phyloP scores from a whole-genome alignment of 2,797 vertebrate species.

The Zalophus californianus region DNA sequence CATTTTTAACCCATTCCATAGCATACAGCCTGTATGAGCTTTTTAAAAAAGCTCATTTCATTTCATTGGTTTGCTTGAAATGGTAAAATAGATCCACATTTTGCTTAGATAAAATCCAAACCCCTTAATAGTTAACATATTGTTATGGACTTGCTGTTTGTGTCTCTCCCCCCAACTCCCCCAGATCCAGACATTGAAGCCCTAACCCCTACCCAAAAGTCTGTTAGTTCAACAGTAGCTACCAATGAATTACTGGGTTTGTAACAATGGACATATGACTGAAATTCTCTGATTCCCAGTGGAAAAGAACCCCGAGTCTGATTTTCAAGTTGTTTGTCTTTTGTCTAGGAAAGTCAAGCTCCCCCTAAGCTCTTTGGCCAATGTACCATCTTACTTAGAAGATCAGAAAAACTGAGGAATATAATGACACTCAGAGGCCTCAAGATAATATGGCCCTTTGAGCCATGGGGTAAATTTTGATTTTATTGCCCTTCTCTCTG shows the following conservation, averaged over 20 bases:
- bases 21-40: not conserved
- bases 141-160: not conserved
- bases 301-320: not conserved
- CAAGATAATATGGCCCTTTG: not conserved
- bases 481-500: conserved; percentile 29
- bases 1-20: not conserved
- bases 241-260: not conserved
- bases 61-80: not conserved
- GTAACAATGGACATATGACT: not conserved
- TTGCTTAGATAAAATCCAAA: not conserved
- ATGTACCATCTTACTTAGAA: not conserved
- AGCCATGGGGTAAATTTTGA: not conserved
- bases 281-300: not conserved
- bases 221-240: not conserved
- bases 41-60: too few species aligned
- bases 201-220: not conserved
- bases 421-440: not conserved
- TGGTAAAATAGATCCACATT: not conserved
- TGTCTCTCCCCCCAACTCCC: rapidly evolving
- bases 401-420: not conserved
- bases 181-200: not conserved
- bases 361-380: not conserved
- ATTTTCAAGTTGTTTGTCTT: conserved; percentile 20
- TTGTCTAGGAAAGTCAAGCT: not conserved
- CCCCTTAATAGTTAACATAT: not conserved